Evolutionary conservation across 2,797 vertebrate genomes (phyloP).

Genomic region (Harpagifer antarcticus): DNA sequence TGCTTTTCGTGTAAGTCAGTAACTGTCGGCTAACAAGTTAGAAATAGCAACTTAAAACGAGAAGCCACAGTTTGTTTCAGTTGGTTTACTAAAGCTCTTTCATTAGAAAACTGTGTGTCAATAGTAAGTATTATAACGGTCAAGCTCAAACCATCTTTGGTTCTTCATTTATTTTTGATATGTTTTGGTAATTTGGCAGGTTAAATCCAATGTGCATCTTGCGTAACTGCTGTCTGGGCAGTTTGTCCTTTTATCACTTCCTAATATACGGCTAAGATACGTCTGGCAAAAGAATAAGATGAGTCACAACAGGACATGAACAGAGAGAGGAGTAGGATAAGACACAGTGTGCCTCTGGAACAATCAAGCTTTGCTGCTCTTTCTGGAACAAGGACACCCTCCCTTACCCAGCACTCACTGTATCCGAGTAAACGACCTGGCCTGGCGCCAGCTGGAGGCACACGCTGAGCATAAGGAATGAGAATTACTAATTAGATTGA

Average conservation of each 20-base stretch:
- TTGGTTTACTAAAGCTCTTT: neutral
- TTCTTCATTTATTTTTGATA: neutral
- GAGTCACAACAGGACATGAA: conserved; percentile 12
- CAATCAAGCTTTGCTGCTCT: neutral
- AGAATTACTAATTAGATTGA: conserved; percentile 25
- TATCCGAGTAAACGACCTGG: conserved; percentile 15
- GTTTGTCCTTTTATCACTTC: neutral
- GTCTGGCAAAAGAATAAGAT: neutral
- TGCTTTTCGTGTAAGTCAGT: neutral
- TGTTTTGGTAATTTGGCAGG: neutral
- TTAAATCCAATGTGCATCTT: neutral
- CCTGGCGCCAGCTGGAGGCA: neutral
- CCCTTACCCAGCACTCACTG: neutral
- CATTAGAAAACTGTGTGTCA: neutral
- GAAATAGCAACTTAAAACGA: neutral
- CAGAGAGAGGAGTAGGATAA: neutral
- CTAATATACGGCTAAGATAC: neutral
- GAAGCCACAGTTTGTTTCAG: neutral
- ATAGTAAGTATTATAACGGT: neutral
- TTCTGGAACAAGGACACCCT: neutral
- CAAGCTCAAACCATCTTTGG: neutral
- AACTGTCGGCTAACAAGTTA: neutral
- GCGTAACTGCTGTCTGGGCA: neutral
- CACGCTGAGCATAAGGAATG: neutral
- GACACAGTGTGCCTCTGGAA: neutral